Evolutionary conservation across 2,113 vertebrate species (phyloP).

Genomic region (Coryphaenoides rupestris): DNA sequence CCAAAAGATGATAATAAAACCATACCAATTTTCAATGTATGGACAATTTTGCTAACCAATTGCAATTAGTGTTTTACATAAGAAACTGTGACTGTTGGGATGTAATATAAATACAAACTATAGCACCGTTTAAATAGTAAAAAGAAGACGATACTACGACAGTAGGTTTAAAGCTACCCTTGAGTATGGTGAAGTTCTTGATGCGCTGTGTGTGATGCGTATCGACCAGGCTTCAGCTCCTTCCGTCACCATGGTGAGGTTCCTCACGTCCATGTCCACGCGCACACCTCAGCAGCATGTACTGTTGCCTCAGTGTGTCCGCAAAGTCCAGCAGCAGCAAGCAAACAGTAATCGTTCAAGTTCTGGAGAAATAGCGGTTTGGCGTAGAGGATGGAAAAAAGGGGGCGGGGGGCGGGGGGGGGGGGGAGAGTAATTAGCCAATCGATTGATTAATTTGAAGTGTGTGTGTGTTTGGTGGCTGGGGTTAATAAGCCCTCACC

Average conservation of each 20-base stretch:
- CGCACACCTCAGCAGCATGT: slow-evolving; percentile 78
- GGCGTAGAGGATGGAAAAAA: background rate
- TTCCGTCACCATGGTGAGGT: slow-evolving; percentile 91
- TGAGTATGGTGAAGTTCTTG: slow-evolving; percentile 82
- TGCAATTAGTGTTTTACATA: too few relatives aligned
- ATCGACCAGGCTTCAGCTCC: slow-evolving; percentile 91
- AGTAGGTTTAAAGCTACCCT: slow-evolving; percentile 67
- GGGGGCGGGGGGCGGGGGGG: too few relatives aligned
- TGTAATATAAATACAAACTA: background rate
- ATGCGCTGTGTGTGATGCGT: slow-evolving; percentile 76
- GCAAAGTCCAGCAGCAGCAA: slow-evolving; percentile 75
- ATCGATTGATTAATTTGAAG: too few relatives aligned
- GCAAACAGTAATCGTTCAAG: slow-evolving; percentile 70
- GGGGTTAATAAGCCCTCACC: too few relatives aligned
- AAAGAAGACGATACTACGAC: background rate
- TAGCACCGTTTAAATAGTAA: background rate
- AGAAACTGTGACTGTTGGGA: too few relatives aligned
- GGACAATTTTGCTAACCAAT: too few relatives aligned
- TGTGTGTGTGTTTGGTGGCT: too few relatives aligned
- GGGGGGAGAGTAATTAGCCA: too few relatives aligned
- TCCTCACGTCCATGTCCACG: slow-evolving; percentile 82
- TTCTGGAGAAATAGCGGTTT: slow-evolving; percentile 29
- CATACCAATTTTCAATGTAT: too few relatives aligned
- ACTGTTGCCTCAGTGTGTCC: slow-evolving; percentile 78
- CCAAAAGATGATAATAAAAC: too few relatives aligned